Evolutionary conservation across 1,140 invertebrate species (phyloP).

Genomic region (Archivesica marissinica): DNA sequence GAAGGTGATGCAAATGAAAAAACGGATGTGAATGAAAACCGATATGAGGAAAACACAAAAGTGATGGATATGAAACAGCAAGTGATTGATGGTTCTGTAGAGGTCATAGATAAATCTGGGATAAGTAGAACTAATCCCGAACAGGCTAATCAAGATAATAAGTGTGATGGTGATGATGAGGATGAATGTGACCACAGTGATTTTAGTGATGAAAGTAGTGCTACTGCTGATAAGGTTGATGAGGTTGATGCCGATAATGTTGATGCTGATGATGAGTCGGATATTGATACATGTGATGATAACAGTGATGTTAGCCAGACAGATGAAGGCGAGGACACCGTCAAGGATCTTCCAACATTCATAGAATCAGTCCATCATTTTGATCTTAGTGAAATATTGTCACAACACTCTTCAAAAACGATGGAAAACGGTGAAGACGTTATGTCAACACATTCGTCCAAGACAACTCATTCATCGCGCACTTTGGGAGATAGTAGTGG

Average conservation of each 20-base stretch:
- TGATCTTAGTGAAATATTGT: slow-evolving; percentile 79
- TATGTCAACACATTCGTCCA: slow-evolving; percentile 76
- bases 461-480: slow-evolving; percentile 74
- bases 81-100: slow-evolving; percentile 79
- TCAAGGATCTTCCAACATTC: slow-evolving; percentile 70
- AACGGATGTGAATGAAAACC: slow-evolving; percentile 5
- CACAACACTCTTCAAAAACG: slow-evolving; percentile 79
- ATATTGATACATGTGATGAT: slow-evolving; percentile 15
- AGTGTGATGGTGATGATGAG: slow-evolving; percentile 18
- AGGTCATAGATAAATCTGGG: slow-evolving; percentile 73
- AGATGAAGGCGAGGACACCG: slow-evolving; percentile 14
- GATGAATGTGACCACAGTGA: slow-evolving; percentile 51
- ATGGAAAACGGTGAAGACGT: slow-evolving; percentile 74
- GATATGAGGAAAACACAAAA: background rate
- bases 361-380: slow-evolving; percentile 81
- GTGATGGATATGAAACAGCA: background rate
- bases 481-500: slow-evolving; percentile 74
- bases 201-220: slow-evolving; percentile 39
- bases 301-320: slow-evolving; percentile 16
- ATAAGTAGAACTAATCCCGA: slow-evolving; percentile 29
- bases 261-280: slow-evolving; percentile 8
- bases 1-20: background rate
- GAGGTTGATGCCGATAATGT: slow-evolving; percentile 36
- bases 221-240: slow-evolving; percentile 49
- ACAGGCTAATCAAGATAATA: slow-evolving; percentile 9